Evolutionary conservation across 2,888 invertebrate species (phyloP), one percentile per base, ranked within the genome.

Genomic region (Cryptosula pallasiana): DNA sequence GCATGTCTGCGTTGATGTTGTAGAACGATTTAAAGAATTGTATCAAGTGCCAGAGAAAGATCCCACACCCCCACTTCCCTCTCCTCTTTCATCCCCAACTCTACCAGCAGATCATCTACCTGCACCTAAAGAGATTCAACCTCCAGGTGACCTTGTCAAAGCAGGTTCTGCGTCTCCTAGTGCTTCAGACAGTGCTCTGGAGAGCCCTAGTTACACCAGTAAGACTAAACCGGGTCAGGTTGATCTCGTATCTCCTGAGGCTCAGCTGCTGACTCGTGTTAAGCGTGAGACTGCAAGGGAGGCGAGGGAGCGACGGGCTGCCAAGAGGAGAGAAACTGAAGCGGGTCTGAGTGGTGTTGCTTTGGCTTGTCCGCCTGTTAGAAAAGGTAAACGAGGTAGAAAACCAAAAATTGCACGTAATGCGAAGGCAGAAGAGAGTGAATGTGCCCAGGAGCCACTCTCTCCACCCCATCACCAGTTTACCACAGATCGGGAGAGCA

Each of bases 211-310:
- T 5, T 5, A 5, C 5, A 20, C 5, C 5, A 45, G 20, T 13
- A 13, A 5, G 5, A 45, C 45, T 45, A 45, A 20, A 45, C 45
- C 45, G 5, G n/a, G n/a, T n/a, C 20, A 13, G 45, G 9, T 45
- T 20, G 20, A 45, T 20, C 45, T 45, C 20, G 20, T 63, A 13
- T 32, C n/a, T 32, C 63, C 63, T 32, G 63, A 63, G 32, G 20
- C 63, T 20, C 29, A 63, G 13, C 13, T 63, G 5, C 13, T 63
- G 9, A 63, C 16, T 20, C 63, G 27, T 13, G 20, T 63, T 20
- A 63, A 63, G 32, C 27, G 63, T 5, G 63, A 63, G 32, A 63
- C 63, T 27, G 63, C 63, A 9, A 27, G 63, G 32, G 63, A 63
- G n/a, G 63, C 63, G 27, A 27, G 63, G 16, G 63, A 63, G 32